Evolutionary conservation across 2,888 invertebrate species (phyloP), one percentile per base, ranked within the genome.

Genomic region (Autographa gamma): DNA sequence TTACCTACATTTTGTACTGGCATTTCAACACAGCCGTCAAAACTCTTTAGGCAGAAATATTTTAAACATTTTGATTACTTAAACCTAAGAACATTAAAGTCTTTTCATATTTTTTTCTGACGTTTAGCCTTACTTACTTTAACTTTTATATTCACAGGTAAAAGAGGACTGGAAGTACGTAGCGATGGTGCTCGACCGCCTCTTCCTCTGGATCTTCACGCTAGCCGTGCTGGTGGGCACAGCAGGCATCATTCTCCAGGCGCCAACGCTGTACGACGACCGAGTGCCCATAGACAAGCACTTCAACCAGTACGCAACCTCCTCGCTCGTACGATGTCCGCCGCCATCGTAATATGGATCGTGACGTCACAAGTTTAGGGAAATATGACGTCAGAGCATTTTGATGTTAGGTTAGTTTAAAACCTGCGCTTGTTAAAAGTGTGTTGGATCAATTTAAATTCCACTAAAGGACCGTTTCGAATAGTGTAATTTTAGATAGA

Each of bases 131-230:
- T n/a, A 48, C n/a, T n/a, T 8, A n/a, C 16, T 16, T 5, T 38
- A 13, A 67, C 4, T 52, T 13, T n/a, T 16, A 19, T 48, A 38
- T 38, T 9, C 41, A 43, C 89, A 98, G 98, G 98, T 98, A 82
- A 98, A 98, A 95, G 99, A 99, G 96, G 99, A 99, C 96, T 99
- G 99, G 99, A 99, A 99, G 93, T 99, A 98, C 95, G 99, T 99
- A 85, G 99, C 99, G 77, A 99, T 99, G 98, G 99, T 99, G 82
- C 96, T 99, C 91, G 99, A 99, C 95, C 97, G 99, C 79, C 96
- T 99, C 88, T 99, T 99, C 96, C 97, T 99, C 86, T 99, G 99
- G 98, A 99, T 99, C 92, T 99, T 99, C 96, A 99, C 99, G 84
- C 96, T 99, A 89, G 99, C 99, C 60, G 99, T 99, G 87, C 96